Conservation (phyloP, 2,113 vertebrate species). For the Oncorhynchus keta region DNA sequence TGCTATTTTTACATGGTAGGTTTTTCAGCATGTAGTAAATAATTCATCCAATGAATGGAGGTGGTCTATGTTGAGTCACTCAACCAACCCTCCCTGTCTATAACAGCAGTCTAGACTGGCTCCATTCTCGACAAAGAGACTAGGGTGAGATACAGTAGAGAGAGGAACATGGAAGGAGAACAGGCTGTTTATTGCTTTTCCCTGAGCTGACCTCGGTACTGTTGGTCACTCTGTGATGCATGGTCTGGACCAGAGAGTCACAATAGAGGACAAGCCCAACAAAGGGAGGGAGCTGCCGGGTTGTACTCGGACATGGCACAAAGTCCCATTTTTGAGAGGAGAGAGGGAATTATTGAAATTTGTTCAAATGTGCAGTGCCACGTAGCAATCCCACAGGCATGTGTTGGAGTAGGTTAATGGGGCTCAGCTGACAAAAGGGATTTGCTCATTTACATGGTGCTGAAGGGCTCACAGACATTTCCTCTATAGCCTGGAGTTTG, state of each 20-base stretch:
- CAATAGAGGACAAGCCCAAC: neutral
- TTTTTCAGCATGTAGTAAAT: too few species aligned
- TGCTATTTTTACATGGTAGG: neutral
- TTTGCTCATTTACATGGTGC: too few species aligned
- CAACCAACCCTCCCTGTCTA: neutral
- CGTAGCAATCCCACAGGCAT: too few species aligned
- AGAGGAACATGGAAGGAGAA: neutral
- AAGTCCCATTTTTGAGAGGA: too few species aligned
- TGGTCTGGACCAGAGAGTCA: neutral
- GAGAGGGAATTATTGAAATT: too few species aligned
- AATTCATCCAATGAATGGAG: neutral
- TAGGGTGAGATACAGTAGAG: neutral
- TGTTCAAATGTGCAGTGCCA: too few species aligned
- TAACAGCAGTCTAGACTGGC: neutral
- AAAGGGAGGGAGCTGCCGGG: conserved; percentile 2
- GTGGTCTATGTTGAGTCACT: neutral
- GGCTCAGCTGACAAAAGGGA: too few species aligned
- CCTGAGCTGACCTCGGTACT: neutral
- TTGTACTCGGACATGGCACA: neutral
- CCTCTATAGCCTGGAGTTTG: too few species aligned
- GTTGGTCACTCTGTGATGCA: neutral
- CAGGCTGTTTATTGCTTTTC: neutral
- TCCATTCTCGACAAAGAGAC: neutral
- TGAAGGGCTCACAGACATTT: too few species aligned
- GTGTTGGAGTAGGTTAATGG: too few species aligned